Percentiles rank a stretch among this genome's conserved stretches.
Evolutionary conservation across 1,140 invertebrate species (phyloP).

Genomic region (Branchinecta lindahli): DNA sequence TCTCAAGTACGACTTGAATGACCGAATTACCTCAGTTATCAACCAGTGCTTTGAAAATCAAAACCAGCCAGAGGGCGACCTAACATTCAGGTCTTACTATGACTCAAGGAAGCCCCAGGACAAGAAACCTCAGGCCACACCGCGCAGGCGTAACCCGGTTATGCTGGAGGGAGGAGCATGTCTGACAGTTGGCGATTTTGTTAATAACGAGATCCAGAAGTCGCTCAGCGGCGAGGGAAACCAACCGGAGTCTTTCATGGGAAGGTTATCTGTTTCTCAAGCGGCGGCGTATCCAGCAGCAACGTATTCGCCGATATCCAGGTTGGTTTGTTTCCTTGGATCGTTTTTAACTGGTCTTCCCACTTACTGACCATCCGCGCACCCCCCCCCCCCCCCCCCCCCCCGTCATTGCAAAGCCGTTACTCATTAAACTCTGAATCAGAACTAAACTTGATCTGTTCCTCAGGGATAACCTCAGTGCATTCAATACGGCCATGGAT

Average conservation of each 20-base stretch:
- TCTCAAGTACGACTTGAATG: not conserved
- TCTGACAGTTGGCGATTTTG: not conserved
- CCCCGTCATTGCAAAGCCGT: no score
- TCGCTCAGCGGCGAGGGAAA: not conserved
- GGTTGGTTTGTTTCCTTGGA: not conserved
- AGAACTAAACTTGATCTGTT: no score
- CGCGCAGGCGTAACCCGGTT: not conserved
- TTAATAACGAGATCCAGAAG: not conserved
- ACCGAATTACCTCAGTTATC: not conserved
- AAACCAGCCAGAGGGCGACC: not conserved
- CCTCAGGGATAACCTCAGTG: no score
- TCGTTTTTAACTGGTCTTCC: no score
- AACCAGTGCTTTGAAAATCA: not conserved
- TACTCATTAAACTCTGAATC: no score
- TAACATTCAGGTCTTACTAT: not conserved
- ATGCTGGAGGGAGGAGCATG: not conserved
- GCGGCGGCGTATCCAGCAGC: not conserved
- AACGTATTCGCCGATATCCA: not conserved
- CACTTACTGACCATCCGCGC: no score
- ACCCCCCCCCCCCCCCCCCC: no score
- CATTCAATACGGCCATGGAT: no score
- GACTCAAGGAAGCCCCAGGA: not conserved
- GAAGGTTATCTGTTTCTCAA: not conserved
- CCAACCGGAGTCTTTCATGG: not conserved
- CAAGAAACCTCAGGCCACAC: not conserved